phyloP scores from a whole-genome alignment of 2,888 invertebrate species.

The Apantesis nais region DNA sequence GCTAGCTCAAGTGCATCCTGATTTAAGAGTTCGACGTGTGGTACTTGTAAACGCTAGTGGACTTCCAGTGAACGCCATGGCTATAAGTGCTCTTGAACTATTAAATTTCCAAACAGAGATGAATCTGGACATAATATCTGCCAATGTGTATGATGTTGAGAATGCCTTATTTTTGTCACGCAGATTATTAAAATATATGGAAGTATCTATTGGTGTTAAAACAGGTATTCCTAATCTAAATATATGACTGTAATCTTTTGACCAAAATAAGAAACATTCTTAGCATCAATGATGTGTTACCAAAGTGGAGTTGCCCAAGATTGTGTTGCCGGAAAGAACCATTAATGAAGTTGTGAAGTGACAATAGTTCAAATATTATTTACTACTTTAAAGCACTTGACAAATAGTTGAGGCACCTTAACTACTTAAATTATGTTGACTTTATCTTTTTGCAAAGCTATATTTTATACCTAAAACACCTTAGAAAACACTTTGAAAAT shows the following conservation, averaged over 20 bases:
- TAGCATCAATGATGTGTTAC: background rate
- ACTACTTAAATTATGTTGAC: too few relatives aligned
- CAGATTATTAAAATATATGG: constrained; percentile 71
- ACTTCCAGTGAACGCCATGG: constrained; percentile 71
- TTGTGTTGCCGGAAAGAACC: background rate
- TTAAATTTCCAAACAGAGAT: constrained; percentile 66
- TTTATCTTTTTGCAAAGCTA: too few relatives aligned
- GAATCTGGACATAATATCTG: constrained; percentile 70
- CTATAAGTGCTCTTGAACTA: constrained; percentile 70
- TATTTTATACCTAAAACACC: too few relatives aligned
- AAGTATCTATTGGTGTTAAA: constrained; percentile 72
- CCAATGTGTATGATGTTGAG: constrained; percentile 65
- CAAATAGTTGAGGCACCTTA: too few relatives aligned
- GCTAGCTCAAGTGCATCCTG: constrained; percentile 73
- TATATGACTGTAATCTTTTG: constrained; percentile 50
- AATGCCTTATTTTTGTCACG: constrained; percentile 66
- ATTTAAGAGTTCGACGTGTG: constrained; percentile 70
- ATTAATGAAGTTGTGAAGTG: background rate
- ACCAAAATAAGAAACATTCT: background rate
- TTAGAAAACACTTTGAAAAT: too few relatives aligned
- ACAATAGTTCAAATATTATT: background rate
- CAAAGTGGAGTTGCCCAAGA: background rate
- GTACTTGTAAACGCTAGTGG: constrained; percentile 76
- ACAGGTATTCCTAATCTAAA: constrained; percentile 80
- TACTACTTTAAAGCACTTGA: too few relatives aligned